Evolutionary conservation across 2,888 invertebrate species (phyloP), one percentile per base, ranked within the genome.

Genomic region (Trissonchulus sp.): DNA sequence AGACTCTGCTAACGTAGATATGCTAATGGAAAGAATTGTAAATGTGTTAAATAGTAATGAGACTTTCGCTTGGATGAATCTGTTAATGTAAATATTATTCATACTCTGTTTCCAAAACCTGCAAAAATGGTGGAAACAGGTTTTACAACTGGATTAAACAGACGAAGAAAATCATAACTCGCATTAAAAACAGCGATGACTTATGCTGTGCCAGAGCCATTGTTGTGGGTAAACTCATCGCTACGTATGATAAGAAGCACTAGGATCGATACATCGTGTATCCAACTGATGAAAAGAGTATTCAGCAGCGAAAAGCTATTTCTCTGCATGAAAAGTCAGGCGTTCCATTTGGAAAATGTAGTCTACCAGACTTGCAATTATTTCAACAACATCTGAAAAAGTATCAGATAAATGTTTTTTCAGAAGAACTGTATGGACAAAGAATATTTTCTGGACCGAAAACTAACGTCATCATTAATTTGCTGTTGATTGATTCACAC

Each of bases 11-110:
- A 36, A n/a, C n/a, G 28, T 69, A 8, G 71, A 69, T 15, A 69
- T 69, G 37, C 33, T 69, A 35, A 36, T 69, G 37, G 37, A 36
- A 28, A 69, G 37, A 69, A 69, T 69, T 31, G 71, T 36, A 69
- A 23, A 34, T 35, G 34, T 35, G 2, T 36, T 69, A 36, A 34
- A 69, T 37, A 33, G 33, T 69, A 69, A 69, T 69, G 71, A 69
- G 37, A 37, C 8, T 36, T 69, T 28, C n/a, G 34, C 33, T 36
- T 69, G 37, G 71, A 34, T n/a, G 34, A 36, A 18, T 34, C 36
- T 36, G 28, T 69, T 33, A 2, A 69, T n/a, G 2, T 69, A n/a
- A 69, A 69, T 69, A 35, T 69, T 31, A 69, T 69, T 35, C 71
- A 69, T 37, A 69, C 71, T 3, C n/a, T n/a, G 8, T 69, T 69